Conservation (phyloP, 2,797 vertebrate genomes). For the Prunella strophiata region DNA sequence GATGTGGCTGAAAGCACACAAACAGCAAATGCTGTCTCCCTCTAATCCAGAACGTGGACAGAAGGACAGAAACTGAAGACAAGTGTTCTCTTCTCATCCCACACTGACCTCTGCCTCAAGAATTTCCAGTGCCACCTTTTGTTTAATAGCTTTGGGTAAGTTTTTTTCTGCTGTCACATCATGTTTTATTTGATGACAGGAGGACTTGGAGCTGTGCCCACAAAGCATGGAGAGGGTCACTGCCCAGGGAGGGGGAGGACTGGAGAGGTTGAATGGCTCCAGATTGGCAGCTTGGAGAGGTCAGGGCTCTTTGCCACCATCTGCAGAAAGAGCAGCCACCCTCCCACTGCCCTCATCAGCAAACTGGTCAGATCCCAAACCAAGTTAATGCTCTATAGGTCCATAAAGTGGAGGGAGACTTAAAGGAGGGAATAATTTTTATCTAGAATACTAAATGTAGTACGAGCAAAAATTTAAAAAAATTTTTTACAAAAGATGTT, state of each 20-base stretch:
- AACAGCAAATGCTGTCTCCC: rapidly evolving
- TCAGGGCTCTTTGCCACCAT: background rate
- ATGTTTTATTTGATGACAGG: background rate
- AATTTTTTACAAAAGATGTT: background rate
- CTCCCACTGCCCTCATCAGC: background rate
- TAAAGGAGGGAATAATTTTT: background rate
- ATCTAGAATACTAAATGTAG: background rate
- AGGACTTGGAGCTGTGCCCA: background rate
- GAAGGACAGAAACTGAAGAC: background rate
- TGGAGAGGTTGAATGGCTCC: background rate
- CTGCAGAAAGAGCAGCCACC: background rate
- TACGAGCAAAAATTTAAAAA: background rate
- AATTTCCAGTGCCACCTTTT: background rate
- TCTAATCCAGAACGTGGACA: background rate
- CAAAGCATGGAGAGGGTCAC: background rate
- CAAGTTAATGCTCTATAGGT: background rate
- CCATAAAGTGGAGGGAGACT: background rate
- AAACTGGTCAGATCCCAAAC: background rate
- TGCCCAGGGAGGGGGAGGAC: rapidly evolving
- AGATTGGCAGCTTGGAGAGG: background rate
- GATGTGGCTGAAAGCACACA: rapidly evolving
- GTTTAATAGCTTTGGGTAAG: background rate
- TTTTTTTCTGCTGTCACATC: background rate
- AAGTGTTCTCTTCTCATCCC: background rate
- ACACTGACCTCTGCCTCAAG: background rate